Conservation (phyloP, 2,797 vertebrate species). For the Argyrosomus regius region DNA sequence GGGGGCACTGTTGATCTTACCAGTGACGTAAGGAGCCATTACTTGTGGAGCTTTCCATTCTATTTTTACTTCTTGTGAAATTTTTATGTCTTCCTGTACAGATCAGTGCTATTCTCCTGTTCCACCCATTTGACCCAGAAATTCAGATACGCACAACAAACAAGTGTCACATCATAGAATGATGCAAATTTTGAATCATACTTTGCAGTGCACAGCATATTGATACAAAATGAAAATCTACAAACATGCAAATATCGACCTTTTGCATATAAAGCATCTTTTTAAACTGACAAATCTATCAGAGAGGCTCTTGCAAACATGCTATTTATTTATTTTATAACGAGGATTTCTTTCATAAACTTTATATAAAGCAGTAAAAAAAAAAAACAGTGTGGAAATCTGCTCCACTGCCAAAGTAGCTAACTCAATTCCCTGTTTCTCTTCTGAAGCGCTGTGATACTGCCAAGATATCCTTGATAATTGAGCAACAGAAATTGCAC, state of each 20-base stretch:
- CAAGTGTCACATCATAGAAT: conserved; percentile 35
- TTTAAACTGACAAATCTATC: not conserved
- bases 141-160: conserved; percentile 48
- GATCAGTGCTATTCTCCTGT: conserved; percentile 60
- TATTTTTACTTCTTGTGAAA: conserved; percentile 79
- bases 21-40: conserved; percentile 32
- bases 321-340: not conserved
- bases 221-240: not conserved
- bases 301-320: not conserved
- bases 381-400: not conserved
- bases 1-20: conserved; percentile 77
- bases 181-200: conserved; percentile 26
- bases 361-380: not conserved
- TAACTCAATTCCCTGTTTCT: not conserved
- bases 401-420: conserved; percentile 1
- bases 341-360: not conserved
- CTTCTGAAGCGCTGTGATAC: not conserved
- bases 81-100: conserved; percentile 66
- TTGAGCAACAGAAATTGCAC: conserved; percentile 42
- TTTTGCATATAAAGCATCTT: not conserved
- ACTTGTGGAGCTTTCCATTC: conserved; percentile 37
- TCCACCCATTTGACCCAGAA: conserved; percentile 67
- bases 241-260: not conserved
- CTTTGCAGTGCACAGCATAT: not conserved
- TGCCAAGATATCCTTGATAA: conserved; percentile 46